Evolutionary conservation across 2,113 vertebrate genomes (phyloP), one percentile per base, ranked within the genome.

Genomic region (Oreochromis niloticus): DNA sequence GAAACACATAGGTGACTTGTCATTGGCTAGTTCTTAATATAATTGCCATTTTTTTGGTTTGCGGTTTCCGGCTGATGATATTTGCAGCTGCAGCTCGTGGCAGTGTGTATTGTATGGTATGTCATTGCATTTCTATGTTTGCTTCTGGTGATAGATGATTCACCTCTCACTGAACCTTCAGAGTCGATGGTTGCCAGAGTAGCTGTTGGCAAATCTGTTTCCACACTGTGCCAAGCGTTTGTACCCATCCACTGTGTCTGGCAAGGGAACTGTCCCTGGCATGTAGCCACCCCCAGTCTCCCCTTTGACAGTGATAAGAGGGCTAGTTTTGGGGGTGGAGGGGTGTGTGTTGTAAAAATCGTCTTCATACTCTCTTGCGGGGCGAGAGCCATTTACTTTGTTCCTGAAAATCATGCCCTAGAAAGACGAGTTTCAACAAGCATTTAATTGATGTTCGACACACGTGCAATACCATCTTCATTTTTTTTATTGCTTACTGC

Each of bases 91-190:
- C 56, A 81, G 82, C 86, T 86, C 0, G 85, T 30, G 66, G 82
- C 84, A 3, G 32, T 34, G 63, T 50, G 71, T 48, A 27, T 78
- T 54, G 46, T 87, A 7, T 55, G 19, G 81, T 32, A 54, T 52
- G 88, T 13, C 80, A 9, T 84, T 78, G 79, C 81, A 84, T 83
- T 81, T 48, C 66, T 83, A 86, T 82, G 85, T 82, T 84, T 89
- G 81, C 85, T 78, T 83, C 61, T 73, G 80, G 30, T 92, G 92
- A 94, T 89, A 84, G 92, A 93, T 91, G 86, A 92, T 91, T 96
- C 95, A 96, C 96, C 96, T 95, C 94, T 95, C 87, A 50, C 90
- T 96, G 95, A 96, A 96, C 96, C 94, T 91, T 91, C 27, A 54
- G 56, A 89, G 91, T 80, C 48, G 59, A 57, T 81, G 66, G 81